A percentile compares a stretch with the other conserved stretches of the same genome.
Evolutionary conservation across 2,797 vertebrate species (phyloP).

Genomic region (Pantherophis alleghaniensis): DNA sequence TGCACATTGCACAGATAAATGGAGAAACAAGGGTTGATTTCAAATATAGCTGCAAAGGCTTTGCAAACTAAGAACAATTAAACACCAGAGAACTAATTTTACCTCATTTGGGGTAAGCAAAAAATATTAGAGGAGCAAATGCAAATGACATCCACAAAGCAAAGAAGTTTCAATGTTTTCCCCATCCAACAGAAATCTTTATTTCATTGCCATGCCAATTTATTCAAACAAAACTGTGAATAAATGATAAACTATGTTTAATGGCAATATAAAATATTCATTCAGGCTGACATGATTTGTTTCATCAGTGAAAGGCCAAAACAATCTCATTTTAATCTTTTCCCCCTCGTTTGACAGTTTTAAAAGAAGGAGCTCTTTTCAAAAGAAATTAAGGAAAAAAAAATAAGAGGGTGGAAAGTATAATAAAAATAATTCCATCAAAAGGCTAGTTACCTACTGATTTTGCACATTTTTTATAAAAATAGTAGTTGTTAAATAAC

Average conservation of each 20-base stretch:
- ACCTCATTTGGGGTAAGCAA: conserved; percentile 20
- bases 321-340: not conserved
- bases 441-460: not conserved
- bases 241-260: conserved; percentile 31
- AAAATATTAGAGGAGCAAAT: not conserved
- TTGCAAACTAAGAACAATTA: not conserved
- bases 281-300: not conserved
- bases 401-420: not conserved
- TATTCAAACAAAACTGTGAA: conserved; percentile 30
- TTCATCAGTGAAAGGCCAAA: conserved; percentile 5
- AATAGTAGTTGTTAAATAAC: conserved; percentile 5
- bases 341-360: not conserved
- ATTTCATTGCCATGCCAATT: conserved; percentile 4
- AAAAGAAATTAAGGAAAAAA: not conserved
- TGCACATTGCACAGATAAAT: conserved; percentile 6
- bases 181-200: not conserved
- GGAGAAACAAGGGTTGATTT: conserved; percentile 9
- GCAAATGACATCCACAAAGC: not conserved
- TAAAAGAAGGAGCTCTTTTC: not conserved
- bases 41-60: conserved; percentile 8
- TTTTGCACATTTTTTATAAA: not conserved
- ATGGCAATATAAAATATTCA: conserved; percentile 38
- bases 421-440: not conserved
- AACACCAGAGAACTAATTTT: not conserved
- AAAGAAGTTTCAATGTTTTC: not conserved